Base-by-base conservation (phyloP, 2,888 invertebrate species). In the Heliconius aoede region DNA sequence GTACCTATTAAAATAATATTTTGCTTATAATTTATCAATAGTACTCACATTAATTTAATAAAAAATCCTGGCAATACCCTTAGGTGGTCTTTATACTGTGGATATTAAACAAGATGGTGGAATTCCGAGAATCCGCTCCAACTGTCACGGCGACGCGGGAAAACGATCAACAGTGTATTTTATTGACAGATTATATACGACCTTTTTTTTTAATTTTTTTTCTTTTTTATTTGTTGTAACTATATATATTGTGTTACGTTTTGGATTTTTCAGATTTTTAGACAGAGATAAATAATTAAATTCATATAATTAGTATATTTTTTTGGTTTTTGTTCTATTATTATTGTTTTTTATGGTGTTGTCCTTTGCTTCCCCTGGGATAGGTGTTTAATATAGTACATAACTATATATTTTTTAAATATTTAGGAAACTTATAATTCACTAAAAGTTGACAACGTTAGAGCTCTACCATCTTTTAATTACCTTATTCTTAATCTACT, bases 151-250 rank as follows among this genome's bases (percentile, higher is more conserved):
- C 61, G 68, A 74, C 78, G 80, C 80, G 78, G 79, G 82, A 79
- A 82, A 81, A 81, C 80, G 71, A 85, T 85, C 81, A 85, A 85
- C 83, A 82, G 78, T 68, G 73, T 82, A 81, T 80, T 84, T 85
- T 84, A 84, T 84, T 78, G 80, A 76, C 80, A 77, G 74, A 67
- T 74, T 71, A 67, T 69, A 69, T 60, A 60, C 51, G 69, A 69
- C 55, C 55, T 55, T 69, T 55, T 30, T 51, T 28, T n/a, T n/a
- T n/a, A n/a, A 30, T 68, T 68, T 68, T 46, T 68, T 30, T 51
- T 51, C n/a, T 68, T 68, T 68, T 46, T 68, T 18, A n/a, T 11
- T 32, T 32, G n/a, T 58, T 58, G 24, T 62, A 32, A 24, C n/a
- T 36, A 65, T 4, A 3, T 69, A 69, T 51, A 69, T 55, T 69